phyloP scores from a whole-genome alignment of 2,113 vertebrate species.

The Platysternon megacephalum region DNA sequence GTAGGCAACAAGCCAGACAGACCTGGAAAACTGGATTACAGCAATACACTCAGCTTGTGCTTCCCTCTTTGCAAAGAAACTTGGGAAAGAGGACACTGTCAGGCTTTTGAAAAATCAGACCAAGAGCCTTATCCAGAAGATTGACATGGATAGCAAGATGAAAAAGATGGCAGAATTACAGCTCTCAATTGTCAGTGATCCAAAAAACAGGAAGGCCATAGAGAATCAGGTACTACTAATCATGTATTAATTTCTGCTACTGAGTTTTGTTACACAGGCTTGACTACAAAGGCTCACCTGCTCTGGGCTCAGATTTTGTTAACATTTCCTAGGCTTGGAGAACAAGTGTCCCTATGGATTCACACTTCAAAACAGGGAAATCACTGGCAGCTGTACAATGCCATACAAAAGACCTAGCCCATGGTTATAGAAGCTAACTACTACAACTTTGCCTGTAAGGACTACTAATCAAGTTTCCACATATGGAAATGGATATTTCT shows the following conservation, averaged over 20 bases:
- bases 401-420: neutral
- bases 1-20: constrained; percentile 95
- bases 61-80: constrained; percentile 93
- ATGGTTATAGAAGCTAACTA: neutral
- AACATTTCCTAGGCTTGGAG: neutral
- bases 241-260: neutral
- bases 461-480: neutral
- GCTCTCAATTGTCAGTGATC: constrained; percentile 90
- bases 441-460: neutral
- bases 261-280: neutral
- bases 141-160: constrained; percentile 99
- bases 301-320: neutral
- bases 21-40: constrained; percentile 97
- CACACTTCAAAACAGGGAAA: constrained; percentile 17
- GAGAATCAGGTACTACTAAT: constrained; percentile 90
- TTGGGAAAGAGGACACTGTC: constrained; percentile 94
- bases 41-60: constrained; percentile 96
- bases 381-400: neutral
- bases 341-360: neutral
- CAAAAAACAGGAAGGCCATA: constrained; percentile 95
- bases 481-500: neutral
- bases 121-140: constrained; percentile 92
- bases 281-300: neutral
- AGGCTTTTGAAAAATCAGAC: constrained; percentile 90
- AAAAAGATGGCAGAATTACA: constrained; percentile 98